Base-by-base conservation (phyloP, 2,113 vertebrate species). In the Corythornis madagascariensis region DNA sequence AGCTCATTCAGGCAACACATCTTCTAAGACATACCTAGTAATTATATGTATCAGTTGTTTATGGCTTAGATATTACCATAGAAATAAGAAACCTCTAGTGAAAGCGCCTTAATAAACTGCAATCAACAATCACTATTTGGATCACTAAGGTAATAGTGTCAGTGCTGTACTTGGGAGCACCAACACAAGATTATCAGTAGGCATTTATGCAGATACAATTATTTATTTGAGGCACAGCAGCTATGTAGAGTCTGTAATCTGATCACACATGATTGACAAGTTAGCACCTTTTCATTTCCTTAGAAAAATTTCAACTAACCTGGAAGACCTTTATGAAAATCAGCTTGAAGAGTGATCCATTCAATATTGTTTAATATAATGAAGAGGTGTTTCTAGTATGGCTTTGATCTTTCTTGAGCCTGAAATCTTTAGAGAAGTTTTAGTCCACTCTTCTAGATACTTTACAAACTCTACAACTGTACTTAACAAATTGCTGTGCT, bases 291-390 rank as follows among this genome's bases (percentile, higher is more conserved):
- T 87, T 89, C 16, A 22, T 93, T 97, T 94, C 83, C 78, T 72
- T 79, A 9, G 64, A 47, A 86, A 53, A 80, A 53, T 66, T 47
- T 85, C 33, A 15, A 87, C 69, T 92, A 92, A 92, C 35, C 42
- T 48, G 65, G 53, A 96, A 96, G 81, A 84, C 74, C 75, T 89
- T 88, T 65, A 92, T 28, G 59, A 92, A 82, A 94, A 80, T 11
- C 43, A 94, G 52, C 45, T 56, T 79, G 74, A 82, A 85, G 74
- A 82, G 52, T 53, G 80, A 93, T 76, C 84, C 64, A 86, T 88
- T 50, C 88, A 96, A 86, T 63, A 71, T 2, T 38, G 38, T 38
- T 38, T 38, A 38, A 38, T 38, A 38, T 21, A 64, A 1, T 11
- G 8, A 73, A 87, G 28, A 71, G 6, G 13, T 52, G 10, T 29